Evolutionary conservation across 1,140 invertebrate species (phyloP).

Genomic region (Scylla paramamosain): DNA sequence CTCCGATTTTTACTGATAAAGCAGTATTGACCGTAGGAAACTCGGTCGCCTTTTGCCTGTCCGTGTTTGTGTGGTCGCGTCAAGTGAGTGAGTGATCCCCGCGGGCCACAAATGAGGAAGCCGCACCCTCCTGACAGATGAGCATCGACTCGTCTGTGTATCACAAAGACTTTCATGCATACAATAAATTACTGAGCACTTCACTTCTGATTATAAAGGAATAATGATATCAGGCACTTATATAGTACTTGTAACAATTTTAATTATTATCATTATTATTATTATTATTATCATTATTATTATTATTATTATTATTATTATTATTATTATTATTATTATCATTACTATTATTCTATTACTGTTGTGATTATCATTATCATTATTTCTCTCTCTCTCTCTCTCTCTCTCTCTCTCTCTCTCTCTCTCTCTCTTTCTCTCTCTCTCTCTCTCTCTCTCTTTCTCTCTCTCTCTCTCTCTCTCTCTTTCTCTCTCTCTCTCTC

Average conservation of each 20-base stretch:
- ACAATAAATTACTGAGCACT: too few species aligned
- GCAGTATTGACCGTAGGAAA: too few species aligned
- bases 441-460: constrained; percentile 23
- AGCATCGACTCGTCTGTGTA: too few species aligned
- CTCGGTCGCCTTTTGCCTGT: too few species aligned
- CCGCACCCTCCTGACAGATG: too few species aligned
- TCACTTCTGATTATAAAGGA: too few species aligned
- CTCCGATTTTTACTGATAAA: too few species aligned
- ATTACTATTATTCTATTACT: not conserved
- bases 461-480: constrained; percentile 22
- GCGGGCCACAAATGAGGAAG: too few species aligned
- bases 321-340: not conserved
- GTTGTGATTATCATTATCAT: not conserved
- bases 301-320: not conserved
- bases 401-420: constrained; percentile 22
- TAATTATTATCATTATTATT: constrained; percentile 6
- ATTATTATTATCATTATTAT: not conserved
- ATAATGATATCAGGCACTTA: too few species aligned
- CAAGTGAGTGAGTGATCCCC: too few species aligned
- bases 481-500: constrained; percentile 24
- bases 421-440: constrained; percentile 22
- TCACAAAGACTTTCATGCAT: too few species aligned
- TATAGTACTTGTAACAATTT: not conserved
- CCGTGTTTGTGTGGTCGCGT: too few species aligned
- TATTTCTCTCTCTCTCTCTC: not conserved